A percentile compares a stretch with the other conserved stretches of the same genome.
Conservation (phyloP, 2,113 vertebrate genomes). For the Hylia prasina region DNA sequence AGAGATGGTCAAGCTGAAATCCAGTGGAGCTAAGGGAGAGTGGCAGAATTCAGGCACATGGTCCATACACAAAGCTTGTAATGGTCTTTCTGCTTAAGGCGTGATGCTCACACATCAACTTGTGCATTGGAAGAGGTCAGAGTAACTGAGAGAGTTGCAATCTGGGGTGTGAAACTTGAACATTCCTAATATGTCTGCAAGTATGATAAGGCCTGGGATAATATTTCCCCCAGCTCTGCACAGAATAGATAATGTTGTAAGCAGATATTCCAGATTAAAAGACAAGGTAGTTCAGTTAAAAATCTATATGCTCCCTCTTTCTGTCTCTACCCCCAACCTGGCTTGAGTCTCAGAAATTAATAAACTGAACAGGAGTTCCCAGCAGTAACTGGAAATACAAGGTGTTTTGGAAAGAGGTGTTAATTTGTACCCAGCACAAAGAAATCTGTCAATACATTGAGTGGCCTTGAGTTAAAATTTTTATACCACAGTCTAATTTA, state of each 20-base stretch:
- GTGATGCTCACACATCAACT: not conserved
- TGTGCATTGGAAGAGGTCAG: not conserved
- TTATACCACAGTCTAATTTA: not conserved
- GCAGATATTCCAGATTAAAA: not conserved
- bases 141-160: not conserved
- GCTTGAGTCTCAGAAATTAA: not conserved
- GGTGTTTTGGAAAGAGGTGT: not conserved
- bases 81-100: not conserved
- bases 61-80: not conserved
- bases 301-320: not conserved
- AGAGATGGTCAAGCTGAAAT: not conserved
- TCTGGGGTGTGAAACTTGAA: not conserved
- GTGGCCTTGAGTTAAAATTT: not conserved
- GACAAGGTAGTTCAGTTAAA: not conserved
- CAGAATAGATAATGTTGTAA: not conserved
- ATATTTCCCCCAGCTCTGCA: not conserved
- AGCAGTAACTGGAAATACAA: not conserved
- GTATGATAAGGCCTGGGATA: not conserved
- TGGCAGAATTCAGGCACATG: not conserved
- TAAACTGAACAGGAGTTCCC: not conserved
- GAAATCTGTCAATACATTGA: not conserved
- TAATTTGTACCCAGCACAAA: not conserved
- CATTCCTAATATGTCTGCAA: not conserved
- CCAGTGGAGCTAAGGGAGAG: not conserved
- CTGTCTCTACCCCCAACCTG: not conserved